A percentile compares a stretch with the other conserved stretches of the same genome.
Evolutionary conservation across 2,113 vertebrate species (phyloP).

Genomic region (Eublepharis macularius): DNA sequence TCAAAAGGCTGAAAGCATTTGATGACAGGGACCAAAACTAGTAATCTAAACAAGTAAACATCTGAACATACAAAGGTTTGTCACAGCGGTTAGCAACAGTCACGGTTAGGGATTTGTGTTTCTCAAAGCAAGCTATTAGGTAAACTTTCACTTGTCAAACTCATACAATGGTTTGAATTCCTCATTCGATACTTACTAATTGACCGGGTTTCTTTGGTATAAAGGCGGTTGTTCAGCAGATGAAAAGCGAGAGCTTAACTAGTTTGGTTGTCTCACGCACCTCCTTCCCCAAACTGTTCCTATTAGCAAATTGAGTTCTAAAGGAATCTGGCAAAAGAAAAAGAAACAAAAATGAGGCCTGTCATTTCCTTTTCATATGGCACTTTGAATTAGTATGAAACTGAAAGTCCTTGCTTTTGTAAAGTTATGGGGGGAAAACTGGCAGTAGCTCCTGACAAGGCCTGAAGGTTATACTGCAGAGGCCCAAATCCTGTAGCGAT

Average conservation of each 20-base stretch:
- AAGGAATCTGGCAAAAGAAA: background rate
- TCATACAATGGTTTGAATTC: conserved; percentile 3
- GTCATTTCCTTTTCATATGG: background rate
- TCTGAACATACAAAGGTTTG: background rate
- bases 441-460: too few relatives aligned
- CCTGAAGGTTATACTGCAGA: too few relatives aligned
- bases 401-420: too few relatives aligned
- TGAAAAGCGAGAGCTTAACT: background rate
- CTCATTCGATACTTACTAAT: background rate
- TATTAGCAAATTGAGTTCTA: conserved; percentile 21
- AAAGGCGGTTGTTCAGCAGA: conserved; percentile 5
- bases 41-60: background rate
- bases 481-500: too few relatives aligned
- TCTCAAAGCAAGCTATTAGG: background rate
- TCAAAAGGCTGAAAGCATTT: too few relatives aligned
- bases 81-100: background rate
- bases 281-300: background rate
- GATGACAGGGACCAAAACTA: background rate
- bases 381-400: too few relatives aligned
- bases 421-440: too few relatives aligned
- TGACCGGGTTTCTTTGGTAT: conserved; percentile 13
- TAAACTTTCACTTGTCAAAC: conserved; percentile 46
- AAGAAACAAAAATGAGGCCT: background rate
- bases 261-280: conserved; percentile 9
- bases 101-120: conserved; percentile 15